Conservation (phyloP, 2,888 invertebrate species). For the Lamellibrachia columna region DNA sequence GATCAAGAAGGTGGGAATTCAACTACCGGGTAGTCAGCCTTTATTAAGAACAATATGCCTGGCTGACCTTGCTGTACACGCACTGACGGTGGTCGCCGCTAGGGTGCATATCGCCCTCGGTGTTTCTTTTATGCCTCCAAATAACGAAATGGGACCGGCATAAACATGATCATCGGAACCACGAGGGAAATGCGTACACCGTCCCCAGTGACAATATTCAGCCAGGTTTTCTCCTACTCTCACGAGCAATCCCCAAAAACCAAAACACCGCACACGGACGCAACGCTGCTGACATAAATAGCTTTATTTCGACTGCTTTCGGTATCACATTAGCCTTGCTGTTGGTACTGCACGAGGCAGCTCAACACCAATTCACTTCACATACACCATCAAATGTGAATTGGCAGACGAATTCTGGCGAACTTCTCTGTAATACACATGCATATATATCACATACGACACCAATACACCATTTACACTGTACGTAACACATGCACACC, state of each 20-base stretch:
- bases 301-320: conserved; percentile 1
- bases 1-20: no score
- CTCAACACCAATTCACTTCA: conserved; percentile 1
- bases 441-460: neutral
- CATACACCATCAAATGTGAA: neutral
- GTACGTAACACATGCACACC: neutral
- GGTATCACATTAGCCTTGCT: neutral
- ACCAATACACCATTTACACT: conserved; percentile 10
- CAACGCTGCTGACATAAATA: neutral
- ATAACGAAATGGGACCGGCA: no score
- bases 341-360: neutral
- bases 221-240: neutral
- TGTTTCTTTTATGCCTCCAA: no score
- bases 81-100: no score
- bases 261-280: neutral
- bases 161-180: no score
- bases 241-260: neutral
- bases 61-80: no score
- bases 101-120: no score
- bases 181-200: no score
- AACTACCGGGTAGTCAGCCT: no score
- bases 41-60: no score
- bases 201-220: no score
- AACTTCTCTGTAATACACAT: conserved; percentile 10
- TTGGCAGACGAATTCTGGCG: neutral